phyloP scores from a whole-genome alignment of 53 echinoderm and acorn worm species.

The Holothuria leucospilota region DNA sequence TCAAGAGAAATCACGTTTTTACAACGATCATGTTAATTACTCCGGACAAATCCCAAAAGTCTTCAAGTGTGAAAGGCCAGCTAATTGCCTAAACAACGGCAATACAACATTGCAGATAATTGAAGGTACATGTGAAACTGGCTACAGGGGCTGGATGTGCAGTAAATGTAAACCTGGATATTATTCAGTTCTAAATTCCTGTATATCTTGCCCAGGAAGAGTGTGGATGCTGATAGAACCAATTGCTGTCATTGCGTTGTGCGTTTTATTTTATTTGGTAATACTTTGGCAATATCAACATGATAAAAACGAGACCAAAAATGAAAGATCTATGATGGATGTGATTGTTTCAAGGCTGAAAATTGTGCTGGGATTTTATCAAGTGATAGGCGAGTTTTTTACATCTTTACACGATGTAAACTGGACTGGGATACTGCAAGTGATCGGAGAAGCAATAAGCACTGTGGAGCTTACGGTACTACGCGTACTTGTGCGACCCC shows the following conservation, averaged over 20 bases:
- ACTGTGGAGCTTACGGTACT: too few relatives aligned
- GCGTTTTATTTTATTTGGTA: not conserved
- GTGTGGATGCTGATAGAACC: not conserved
- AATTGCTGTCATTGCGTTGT: not conserved
- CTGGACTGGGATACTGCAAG: not conserved
- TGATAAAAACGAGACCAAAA: not conserved
- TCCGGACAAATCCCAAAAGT: too few relatives aligned
- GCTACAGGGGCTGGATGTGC: not conserved
- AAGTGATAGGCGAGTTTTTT: not conserved
- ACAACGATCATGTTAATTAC: too few relatives aligned
- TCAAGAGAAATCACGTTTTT: too few relatives aligned
- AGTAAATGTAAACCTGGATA: not conserved
- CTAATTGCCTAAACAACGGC: too few relatives aligned
- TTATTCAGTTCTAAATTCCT: not conserved
- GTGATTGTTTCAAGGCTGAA: not conserved
- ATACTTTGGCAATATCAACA: not conserved
- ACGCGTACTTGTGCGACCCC: not conserved
- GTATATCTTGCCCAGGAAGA: not conserved
- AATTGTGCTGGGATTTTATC: not conserved
- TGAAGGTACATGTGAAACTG: not conserved
- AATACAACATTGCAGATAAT: too few relatives aligned
- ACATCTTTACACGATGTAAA: not conserved
- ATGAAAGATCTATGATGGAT: not conserved
- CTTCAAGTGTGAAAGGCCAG: too few relatives aligned
- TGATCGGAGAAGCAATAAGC: not conserved